Conservation (phyloP, 1,140 invertebrate genomes). For the Orchesella cincta region DNA sequence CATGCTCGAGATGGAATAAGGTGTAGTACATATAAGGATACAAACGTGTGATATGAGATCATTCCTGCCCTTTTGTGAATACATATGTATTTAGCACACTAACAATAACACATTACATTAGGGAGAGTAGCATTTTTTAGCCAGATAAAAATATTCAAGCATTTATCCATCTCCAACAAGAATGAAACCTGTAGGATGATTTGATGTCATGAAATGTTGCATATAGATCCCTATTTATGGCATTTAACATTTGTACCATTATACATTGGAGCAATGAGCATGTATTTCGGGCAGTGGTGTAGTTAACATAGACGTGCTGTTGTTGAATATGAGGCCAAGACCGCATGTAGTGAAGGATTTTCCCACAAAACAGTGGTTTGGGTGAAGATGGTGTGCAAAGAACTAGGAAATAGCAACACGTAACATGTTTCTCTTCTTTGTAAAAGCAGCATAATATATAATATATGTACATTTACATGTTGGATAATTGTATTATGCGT, state of each 20-base stretch:
- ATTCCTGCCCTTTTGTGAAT: not conserved
- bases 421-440: not conserved
- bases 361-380: conserved; percentile 7
- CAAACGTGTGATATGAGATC: too few relatives aligned
- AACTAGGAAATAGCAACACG: not conserved
- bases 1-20: too few relatives aligned
- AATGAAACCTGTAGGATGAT: conserved; percentile 27
- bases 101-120: too few relatives aligned
- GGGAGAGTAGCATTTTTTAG: too few relatives aligned
- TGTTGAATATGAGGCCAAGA: not conserved
- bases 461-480: not conserved
- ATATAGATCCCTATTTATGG: too few relatives aligned
- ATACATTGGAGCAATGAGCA: not conserved
- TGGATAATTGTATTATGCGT: not conserved
- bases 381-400: not conserved
- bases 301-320: not conserved
- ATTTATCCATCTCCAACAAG: not conserved
- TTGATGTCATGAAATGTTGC: too few relatives aligned
- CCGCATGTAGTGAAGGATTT: conserved; percentile 19
- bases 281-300: not conserved
- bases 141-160: not conserved
- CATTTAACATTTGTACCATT: too few relatives aligned
- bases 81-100: not conserved
- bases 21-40: too few relatives aligned
- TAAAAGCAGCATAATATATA: not conserved